These are phyloP conservation scores for Tridacna gigas DNA, from an alignment of 2,888 invertebrate genomes.

Conservation along the genomic window DNA sequence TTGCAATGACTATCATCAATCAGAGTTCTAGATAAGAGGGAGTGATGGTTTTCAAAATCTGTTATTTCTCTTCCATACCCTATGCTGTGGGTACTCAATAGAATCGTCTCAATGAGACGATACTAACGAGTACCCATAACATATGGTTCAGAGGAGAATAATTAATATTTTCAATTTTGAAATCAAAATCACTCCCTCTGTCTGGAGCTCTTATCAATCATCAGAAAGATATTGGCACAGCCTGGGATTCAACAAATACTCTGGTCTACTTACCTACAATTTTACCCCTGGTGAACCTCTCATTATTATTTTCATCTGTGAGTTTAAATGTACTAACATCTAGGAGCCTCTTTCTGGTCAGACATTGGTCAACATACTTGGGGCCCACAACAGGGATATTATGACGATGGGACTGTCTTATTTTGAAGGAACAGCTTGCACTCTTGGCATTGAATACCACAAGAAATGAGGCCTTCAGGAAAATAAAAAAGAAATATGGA, in stretches of 20 bases:
- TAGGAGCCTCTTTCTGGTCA: conserved; percentile 47
- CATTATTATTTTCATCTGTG: conserved; percentile 44
- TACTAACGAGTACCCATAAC: no score
- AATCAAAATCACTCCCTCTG: no score
- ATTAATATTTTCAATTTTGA: no score
- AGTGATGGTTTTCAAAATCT: no score
- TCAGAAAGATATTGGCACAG: no score
- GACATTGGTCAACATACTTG: conserved; percentile 63
- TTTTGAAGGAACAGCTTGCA: conserved; percentile 58
- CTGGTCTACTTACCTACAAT: neutral
- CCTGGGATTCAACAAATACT: no score
- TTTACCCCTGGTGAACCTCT: conserved; percentile 64
- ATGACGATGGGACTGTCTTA: conserved; percentile 53
- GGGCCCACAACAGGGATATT: conserved; percentile 63
- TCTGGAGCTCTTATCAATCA: no score
- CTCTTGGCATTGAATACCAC: conserved; percentile 62
- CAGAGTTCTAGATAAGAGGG: no score
- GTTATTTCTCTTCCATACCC: no score
- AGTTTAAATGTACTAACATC: conserved; percentile 46
- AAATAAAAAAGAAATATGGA: neutral
- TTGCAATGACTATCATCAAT: neutral
- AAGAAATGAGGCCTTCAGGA: conserved; percentile 61
- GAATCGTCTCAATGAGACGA: no score
- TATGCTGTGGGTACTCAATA: no score
- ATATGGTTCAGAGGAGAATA: no score